These are phyloP conservation scores for Zoanthus sociatus DNA, from an alignment of 92 coral and sea anemone species.

Conservation along the genomic window DNA sequence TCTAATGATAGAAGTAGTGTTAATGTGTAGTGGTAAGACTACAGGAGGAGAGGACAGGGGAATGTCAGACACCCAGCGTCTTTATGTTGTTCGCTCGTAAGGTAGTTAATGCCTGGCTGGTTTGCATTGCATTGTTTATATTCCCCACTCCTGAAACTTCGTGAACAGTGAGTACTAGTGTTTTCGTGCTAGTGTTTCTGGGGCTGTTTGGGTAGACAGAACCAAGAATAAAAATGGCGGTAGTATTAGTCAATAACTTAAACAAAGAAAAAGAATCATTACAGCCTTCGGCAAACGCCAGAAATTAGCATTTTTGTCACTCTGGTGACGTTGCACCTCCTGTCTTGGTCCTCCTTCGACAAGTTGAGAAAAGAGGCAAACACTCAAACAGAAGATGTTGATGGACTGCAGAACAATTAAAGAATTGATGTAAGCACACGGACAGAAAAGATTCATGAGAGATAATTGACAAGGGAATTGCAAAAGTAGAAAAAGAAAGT, in stretches of 20 bases:
- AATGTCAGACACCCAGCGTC: too few relatives aligned
- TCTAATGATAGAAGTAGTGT: too few relatives aligned
- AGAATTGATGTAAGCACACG: slow-evolving; percentile 11
- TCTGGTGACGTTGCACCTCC: background rate
- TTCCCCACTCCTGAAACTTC: background rate
- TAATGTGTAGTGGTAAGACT: too few relatives aligned
- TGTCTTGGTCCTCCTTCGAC: background rate
- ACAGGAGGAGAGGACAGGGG: too few relatives aligned
- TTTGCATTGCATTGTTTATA: too few relatives aligned
- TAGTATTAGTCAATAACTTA: background rate
- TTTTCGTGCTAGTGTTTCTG: background rate
- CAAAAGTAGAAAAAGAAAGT: too few relatives aligned
- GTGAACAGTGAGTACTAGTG: background rate
- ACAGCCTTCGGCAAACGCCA: slow-evolving; percentile 1
- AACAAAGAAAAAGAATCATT: background rate
- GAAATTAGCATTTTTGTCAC: background rate
- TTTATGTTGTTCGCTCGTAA: too few relatives aligned
- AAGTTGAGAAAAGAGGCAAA: slow-evolving; percentile 14
- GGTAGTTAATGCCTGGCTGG: too few relatives aligned
- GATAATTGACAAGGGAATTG: too few relatives aligned
- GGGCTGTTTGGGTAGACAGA: background rate
- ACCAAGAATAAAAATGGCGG: background rate
- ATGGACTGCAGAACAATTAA: slow-evolving; percentile 5
- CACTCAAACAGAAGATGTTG: slow-evolving; percentile 24
- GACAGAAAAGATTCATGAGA: slow-evolving; percentile 1